These are phyloP conservation scores for Conopomorpha cramerella DNA, from an alignment of 1,140 invertebrate species.

Conservation along the genomic window DNA sequence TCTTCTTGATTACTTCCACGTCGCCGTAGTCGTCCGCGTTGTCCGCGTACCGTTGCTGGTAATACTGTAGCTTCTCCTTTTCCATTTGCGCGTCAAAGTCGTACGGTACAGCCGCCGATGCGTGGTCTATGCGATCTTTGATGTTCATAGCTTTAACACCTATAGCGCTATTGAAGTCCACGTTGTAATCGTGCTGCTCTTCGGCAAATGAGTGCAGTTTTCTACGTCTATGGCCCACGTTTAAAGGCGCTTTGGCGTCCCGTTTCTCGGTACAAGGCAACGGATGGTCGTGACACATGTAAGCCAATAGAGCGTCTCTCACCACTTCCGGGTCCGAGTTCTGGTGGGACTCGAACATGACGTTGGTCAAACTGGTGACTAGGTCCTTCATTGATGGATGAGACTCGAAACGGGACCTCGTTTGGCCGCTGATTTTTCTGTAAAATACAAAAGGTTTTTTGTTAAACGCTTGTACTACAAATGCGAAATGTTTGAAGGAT, in stretches of 20 bases:
- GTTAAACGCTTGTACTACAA: too few species aligned
- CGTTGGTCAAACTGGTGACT: conserved; percentile 65
- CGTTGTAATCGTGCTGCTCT: conserved; percentile 39
- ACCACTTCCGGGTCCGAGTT: conserved; percentile 71
- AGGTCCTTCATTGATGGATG: conserved; percentile 72
- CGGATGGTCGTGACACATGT: conserved; percentile 80
- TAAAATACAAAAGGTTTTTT: too few species aligned
- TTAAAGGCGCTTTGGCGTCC: conserved; percentile 16
- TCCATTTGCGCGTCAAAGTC: conserved; percentile 59
- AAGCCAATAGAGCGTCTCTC: conserved; percentile 79
- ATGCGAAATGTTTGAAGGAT: too few species aligned
- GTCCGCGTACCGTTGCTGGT: conserved; percentile 54
- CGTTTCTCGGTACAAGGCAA: conserved; percentile 69
- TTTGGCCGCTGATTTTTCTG: conserved; percentile 41
- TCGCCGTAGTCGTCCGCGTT: conserved; percentile 52
- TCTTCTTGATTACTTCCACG: conserved; percentile 54
- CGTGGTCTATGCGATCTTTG: conserved; percentile 36
- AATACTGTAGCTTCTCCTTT: conserved; percentile 52
- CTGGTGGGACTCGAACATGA: conserved; percentile 68
- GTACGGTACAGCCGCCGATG: conserved; percentile 26
- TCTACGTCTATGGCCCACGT: conserved; percentile 17
- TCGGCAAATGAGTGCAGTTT: conserved; percentile 39
- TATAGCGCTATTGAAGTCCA: conserved; percentile 47
- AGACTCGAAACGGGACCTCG: conserved; percentile 61
- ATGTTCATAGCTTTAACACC: conserved; percentile 44